Evolutionary conservation across 1,140 invertebrate species (phyloP).

Genomic region (Apis dorsata): DNA sequence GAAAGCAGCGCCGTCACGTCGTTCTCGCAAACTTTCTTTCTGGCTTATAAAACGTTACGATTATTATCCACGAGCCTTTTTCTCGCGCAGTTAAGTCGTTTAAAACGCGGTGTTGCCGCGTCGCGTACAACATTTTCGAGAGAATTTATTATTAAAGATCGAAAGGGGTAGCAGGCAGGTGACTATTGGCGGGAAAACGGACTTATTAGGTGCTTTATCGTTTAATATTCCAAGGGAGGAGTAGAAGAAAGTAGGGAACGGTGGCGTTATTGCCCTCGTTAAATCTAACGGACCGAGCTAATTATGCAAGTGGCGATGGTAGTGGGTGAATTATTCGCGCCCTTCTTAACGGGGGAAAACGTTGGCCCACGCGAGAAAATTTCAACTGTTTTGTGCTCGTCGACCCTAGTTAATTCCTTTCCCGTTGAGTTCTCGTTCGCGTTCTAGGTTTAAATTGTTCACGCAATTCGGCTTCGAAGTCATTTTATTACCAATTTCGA

Average conservation of each 20-base stretch:
- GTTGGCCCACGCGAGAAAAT: slow-evolving; percentile 14
- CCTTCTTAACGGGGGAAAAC: slow-evolving; percentile 3
- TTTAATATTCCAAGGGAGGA: slow-evolving; percentile 72
- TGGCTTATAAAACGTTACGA: slow-evolving; percentile 42
- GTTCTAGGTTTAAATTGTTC: too few relatives aligned
- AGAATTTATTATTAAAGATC: slow-evolving; percentile 55
- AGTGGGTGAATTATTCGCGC: slow-evolving; percentile 24
- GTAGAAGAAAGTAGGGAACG: neutral
- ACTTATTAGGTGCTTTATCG: slow-evolving; percentile 68
- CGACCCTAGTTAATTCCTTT: neutral
- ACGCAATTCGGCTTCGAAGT: too few relatives aligned
- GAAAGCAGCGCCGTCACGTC: too few relatives aligned
- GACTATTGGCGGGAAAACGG: slow-evolving; percentile 41
- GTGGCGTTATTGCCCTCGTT: slow-evolving; percentile 61
- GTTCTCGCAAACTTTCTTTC: slow-evolving; percentile 4
- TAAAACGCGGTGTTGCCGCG: slow-evolving; percentile 33
- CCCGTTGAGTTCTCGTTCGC: too few relatives aligned
- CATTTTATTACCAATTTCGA: too few relatives aligned
- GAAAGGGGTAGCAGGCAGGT: slow-evolving; percentile 31
- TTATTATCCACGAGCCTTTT: slow-evolving; percentile 49
- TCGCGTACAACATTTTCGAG: slow-evolving; percentile 44
- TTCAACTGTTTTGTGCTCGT: slow-evolving; percentile 17
- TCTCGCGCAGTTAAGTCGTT: slow-evolving; percentile 48
- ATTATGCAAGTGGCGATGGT: slow-evolving; percentile 40
- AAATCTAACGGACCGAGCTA: slow-evolving; percentile 61